A percentile compares a stretch with the other conserved stretches of the same genome.
phyloP scores from a whole-genome alignment of 2,113 vertebrate genomes.

The Zosterops hypoxanthus region DNA sequence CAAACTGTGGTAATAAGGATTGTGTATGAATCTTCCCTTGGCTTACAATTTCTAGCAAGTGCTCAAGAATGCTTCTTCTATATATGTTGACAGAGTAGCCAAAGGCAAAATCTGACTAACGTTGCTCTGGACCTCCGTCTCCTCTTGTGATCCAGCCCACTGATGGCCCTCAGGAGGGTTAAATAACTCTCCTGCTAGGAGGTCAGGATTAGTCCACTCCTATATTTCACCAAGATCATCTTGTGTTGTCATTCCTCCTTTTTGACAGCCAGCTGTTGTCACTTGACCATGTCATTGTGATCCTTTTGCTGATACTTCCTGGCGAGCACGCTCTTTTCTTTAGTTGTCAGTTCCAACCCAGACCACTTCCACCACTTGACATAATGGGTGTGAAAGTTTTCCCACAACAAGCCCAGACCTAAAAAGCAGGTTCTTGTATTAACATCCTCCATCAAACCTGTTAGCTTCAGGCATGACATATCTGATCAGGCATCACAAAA shows the following conservation, averaged over 20 bases:
- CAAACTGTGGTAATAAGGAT: neutral
- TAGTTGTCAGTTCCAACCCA: neutral
- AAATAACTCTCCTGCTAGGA: neutral
- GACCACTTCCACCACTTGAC: neutral
- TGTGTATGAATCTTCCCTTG: neutral
- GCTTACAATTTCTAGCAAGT: neutral
- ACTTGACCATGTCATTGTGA: neutral
- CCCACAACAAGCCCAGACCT: neutral
- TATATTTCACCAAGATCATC: neutral
- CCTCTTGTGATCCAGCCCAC: neutral
- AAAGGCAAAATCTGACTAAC: neutral
- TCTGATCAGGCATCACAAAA: neutral
- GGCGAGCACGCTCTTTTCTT: fast-evolving
- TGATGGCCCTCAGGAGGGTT: neutral
- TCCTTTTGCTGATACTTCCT: neutral
- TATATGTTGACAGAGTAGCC: neutral
- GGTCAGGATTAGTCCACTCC: neutral
- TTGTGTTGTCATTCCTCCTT: neutral
- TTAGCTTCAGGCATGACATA: neutral
- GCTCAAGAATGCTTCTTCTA: neutral
- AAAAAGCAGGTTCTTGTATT: neutral
- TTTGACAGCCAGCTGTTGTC: constrained; percentile 13
- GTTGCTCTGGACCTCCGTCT: neutral
- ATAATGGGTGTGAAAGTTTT: neutral
- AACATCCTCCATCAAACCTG: neutral